Percentiles rank a stretch among this genome's conserved stretches.
Evolutionary conservation across 1,140 invertebrate genomes (phyloP).

Genomic region (Drosophila quadrilineata): DNA sequence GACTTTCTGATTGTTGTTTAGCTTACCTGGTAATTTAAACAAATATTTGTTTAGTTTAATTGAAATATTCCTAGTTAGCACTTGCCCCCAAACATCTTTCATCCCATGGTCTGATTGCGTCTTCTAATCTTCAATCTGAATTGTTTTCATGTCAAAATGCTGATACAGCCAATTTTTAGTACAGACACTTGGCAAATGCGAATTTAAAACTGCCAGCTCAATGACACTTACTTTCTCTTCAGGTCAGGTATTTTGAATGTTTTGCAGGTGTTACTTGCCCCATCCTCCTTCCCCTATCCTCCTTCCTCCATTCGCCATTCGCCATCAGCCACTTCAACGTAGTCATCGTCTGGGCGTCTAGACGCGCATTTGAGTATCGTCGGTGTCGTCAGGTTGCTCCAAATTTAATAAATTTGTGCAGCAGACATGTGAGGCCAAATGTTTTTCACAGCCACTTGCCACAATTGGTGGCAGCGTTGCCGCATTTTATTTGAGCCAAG

Average conservation of each 20-base stretch:
- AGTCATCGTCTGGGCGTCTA: slow-evolving; percentile 55
- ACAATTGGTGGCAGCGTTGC: slow-evolving; percentile 29
- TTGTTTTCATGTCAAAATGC: not conserved
- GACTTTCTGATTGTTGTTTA: too few species aligned
- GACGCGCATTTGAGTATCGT: slow-evolving; percentile 28
- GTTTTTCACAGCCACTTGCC: slow-evolving; percentile 20
- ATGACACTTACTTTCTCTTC: not conserved
- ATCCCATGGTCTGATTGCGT: not conserved
- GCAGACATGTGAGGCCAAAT: slow-evolving; percentile 41
- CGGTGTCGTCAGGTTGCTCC: slow-evolving; percentile 24
- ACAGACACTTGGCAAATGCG: not conserved
- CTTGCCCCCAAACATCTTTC: too few species aligned
- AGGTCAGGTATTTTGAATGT: not conserved
- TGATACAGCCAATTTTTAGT: not conserved
- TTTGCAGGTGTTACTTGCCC: too few species aligned
- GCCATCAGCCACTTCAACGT: not conserved
- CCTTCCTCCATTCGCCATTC: too few species aligned
- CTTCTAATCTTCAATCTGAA: not conserved
- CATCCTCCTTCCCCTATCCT: too few species aligned
- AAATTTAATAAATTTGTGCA: slow-evolving; percentile 61
- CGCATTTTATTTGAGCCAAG: slow-evolving; percentile 4
- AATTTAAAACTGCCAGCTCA: slow-evolving; percentile 10
- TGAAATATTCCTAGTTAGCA: slow-evolving; percentile 15
- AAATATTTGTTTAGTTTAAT: slow-evolving; percentile 33
- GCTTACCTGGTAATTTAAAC: slow-evolving; percentile 10